These are phyloP conservation scores for Salminus brasiliensis DNA, from an alignment of 2,113 vertebrate genomes.

Conservation along the genomic window DNA sequence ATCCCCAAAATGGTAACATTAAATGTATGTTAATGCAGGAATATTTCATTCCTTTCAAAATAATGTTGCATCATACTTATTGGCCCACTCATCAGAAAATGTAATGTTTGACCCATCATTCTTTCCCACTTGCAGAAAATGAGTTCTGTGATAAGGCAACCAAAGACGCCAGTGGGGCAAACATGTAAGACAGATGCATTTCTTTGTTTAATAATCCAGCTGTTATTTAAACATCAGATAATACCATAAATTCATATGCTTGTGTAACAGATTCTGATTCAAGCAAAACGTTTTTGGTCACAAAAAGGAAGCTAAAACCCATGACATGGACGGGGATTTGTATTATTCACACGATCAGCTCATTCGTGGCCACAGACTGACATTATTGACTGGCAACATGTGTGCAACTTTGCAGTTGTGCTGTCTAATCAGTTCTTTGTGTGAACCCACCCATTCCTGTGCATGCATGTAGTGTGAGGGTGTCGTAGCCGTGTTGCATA, in stretches of 20 bases:
- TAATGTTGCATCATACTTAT: too few species aligned
- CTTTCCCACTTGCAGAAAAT: slow-evolving; percentile 52
- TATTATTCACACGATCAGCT: not conserved
- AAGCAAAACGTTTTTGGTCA: not conserved
- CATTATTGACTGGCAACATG: not conserved
- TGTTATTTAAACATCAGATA: not conserved
- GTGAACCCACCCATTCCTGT: not conserved
- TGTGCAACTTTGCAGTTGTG: not conserved
- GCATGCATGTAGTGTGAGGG: not conserved
- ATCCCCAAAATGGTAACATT: too few species aligned
- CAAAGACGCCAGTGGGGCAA: not conserved
- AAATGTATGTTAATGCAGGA: too few species aligned
- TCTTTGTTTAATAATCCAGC: slow-evolving; percentile 17
- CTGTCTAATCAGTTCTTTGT: not conserved
- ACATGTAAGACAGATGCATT: slow-evolving; percentile 59
- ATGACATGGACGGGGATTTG: slow-evolving; percentile 19
- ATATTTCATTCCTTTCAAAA: too few species aligned
- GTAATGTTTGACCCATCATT: too few species aligned
- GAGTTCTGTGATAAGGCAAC: slow-evolving; percentile 52
- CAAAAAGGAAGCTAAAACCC: not conserved
- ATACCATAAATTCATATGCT: too few species aligned
- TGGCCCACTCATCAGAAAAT: too few species aligned
- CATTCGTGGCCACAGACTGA: not conserved
- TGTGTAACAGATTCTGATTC: not conserved
- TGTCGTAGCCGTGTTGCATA: not conserved